Base-by-base conservation (phyloP, 1,140 invertebrate genomes). In the Teleogryllus occipitalis region DNA sequence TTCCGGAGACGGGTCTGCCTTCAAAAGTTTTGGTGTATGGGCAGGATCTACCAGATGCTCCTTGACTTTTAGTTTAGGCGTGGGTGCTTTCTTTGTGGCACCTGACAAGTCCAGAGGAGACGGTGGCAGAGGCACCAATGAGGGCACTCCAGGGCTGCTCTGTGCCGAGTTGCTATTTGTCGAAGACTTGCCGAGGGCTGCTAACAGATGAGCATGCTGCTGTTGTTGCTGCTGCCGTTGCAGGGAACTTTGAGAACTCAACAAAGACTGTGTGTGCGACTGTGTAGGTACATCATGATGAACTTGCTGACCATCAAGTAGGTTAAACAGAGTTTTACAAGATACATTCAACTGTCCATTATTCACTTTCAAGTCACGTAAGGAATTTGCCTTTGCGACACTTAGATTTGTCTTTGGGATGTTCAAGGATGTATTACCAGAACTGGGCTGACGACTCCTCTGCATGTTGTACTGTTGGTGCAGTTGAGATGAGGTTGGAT, bases 321-420 rank as follows among this genome's bases (percentile, higher is more conserved):
- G 84, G 84, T 90, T 90, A 48, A 89, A 88, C 47, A 90, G 86
- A n/a, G 89, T 89, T 82, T 90, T 90, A 65, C 89, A 89, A 82
- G 88, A 89, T 73, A 90, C 89, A 77, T 89, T 83, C 54, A 89
- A 88, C 79, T 88, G 87, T 18, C 80, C 88, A 87, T 79, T 88
- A 87, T 80, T 83, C 82, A 22, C 48, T 82, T 83, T 75, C 82
- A 82, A 10, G 10, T 65, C 54, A 14, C 82, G 81, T 14, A 82
- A 82, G 46, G 7, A 74, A 21, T 80, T 75, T 47, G n/a, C 46
- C 18, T 65, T 79, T 77, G 49, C 47, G 21, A 22, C 54, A 47
- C 79, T 79, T 74, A 15, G 46, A 65, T 39, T 39, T 39, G 76
- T 22, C 54, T 79, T 80, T 73, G 27, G 39, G n/a, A 10, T 54